Percentiles rank a stretch among this genome's conserved stretches.
Conservation (phyloP, 2,888 invertebrate species). For the Conchocele bisecta region DNA sequence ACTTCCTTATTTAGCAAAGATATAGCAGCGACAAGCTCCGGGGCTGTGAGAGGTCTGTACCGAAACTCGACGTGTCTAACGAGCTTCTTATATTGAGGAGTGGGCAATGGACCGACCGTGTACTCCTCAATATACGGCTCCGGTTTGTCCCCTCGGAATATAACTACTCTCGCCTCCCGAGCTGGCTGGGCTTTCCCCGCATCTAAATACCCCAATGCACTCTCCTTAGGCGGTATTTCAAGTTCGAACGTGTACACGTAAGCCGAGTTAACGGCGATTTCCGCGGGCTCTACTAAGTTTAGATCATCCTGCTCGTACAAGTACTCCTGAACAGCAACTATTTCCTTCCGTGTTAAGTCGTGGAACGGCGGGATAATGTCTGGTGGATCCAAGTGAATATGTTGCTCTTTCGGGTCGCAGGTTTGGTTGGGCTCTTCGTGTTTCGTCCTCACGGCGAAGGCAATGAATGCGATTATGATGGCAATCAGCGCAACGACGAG, state of each 20-base stretch:
- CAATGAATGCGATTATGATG: slow-evolving; percentile 7
- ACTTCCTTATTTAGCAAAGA: slow-evolving; percentile 18
- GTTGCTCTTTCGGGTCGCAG: neutral
- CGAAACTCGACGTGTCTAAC: slow-evolving; percentile 55
- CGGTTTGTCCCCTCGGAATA: slow-evolving; percentile 64
- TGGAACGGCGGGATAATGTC: neutral
- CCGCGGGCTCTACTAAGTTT: neutral
- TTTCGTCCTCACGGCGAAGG: neutral
- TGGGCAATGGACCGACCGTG: slow-evolving; percentile 64
- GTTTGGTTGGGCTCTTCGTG: neutral
- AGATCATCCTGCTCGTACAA: neutral
- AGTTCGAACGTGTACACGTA: slow-evolving; percentile 19
- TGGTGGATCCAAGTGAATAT: slow-evolving; percentile 7
- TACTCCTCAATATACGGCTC: slow-evolving; percentile 67
- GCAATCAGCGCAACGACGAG: slow-evolving; percentile 1
- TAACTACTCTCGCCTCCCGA: slow-evolving; percentile 64
- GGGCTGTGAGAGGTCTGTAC: slow-evolving; percentile 54
- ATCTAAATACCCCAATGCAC: slow-evolving; percentile 19
- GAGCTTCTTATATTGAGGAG: slow-evolving; percentile 45
- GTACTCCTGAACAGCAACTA: neutral
- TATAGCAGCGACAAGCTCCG: slow-evolving; percentile 40
- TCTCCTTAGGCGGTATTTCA: slow-evolving; percentile 23
- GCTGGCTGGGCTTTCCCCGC: slow-evolving; percentile 41
- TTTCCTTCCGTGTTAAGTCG: neutral
- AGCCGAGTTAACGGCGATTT: neutral